These are phyloP conservation scores for Pedicia rivosa DNA, from an alignment of 2,888 invertebrate genomes.

Conservation along the genomic window DNA sequence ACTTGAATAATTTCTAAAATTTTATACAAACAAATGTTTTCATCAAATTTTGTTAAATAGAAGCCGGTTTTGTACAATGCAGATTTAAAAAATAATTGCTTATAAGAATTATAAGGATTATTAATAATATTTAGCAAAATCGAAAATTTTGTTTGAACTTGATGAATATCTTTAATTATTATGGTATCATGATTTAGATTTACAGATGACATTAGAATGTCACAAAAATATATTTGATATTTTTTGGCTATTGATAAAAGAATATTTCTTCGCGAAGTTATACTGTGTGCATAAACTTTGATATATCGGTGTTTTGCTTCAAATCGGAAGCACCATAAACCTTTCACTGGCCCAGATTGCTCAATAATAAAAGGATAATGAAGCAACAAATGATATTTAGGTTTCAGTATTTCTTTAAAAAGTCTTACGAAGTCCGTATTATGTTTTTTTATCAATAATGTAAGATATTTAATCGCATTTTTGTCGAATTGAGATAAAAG, in stretches of 20 bases:
- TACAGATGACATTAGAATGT: not conserved
- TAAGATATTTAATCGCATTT: not conserved
- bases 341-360: constrained; percentile 6
- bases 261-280: constrained; percentile 6
- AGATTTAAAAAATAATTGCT: no score
- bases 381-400: constrained; percentile 8
- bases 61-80: no score
- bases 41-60: no score
- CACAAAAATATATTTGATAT: constrained; percentile 6
- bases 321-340: constrained; percentile 7
- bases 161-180: no score
- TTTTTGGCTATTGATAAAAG: constrained; percentile 5
- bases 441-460: constrained; percentile 2
- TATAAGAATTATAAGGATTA: no score
- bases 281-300: constrained; percentile 1
- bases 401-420: constrained; percentile 7
- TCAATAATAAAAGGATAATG: constrained; percentile 7
- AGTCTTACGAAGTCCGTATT: constrained; percentile 5
- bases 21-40: no score
- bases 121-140: no score
- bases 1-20: no score
- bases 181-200: no score
- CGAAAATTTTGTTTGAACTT: no score
- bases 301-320: constrained; percentile 7
- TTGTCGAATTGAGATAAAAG: not conserved